Evolutionary conservation across 2,797 vertebrate species (phyloP), one percentile per base, ranked within the genome.

Genomic region (Ataeniobius toweri): DNA sequence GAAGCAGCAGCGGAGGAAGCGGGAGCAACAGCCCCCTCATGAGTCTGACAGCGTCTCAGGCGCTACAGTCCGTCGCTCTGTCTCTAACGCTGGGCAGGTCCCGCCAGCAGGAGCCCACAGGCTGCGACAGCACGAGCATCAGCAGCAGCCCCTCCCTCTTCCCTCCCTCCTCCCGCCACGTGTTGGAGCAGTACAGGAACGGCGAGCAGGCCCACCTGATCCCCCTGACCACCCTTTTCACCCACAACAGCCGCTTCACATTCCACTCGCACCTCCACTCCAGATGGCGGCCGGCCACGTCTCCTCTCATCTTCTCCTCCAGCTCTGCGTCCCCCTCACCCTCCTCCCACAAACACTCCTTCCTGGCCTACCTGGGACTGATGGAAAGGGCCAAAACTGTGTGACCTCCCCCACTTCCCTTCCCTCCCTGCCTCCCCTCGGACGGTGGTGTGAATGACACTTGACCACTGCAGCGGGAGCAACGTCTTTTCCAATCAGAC

Each of bases 291-390:
- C 95, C 93, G 86, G 94, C 96, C 90, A 94, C 96, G 84, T 95
- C 96, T 84, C 95, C 96, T 86, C 93, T 94, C 91, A 94, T 96
- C 93, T 91, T 95, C 95, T 80, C 89, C 95, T 80, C 89, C 85
- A 71, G 50, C 84, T 95, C 96, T 18, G 94, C 94, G 89, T 95
- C 96, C 94, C 93, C 96, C 96, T 84, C 96, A 95, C 80, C 94
- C 97, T 93, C 86, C 95, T 76, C 97, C 98, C 97, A 97, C 86
- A 99, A 99, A 96, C 98, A 98, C 98, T 99, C 97, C 96, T 99
- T 99, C 95, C 95, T 99, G 77, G 97, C 98, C 93, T 99, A 99
- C 91, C 97, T 99, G 88, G 98, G 98, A 96, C 96, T 99, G 84
- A 97, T 96, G 93, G 97, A 99, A 94, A 96, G 96, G 96, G 97